Evolutionary conservation across 2,113 vertebrate genomes (phyloP).

Genomic region (Pseudorectes ferrugineus): DNA sequence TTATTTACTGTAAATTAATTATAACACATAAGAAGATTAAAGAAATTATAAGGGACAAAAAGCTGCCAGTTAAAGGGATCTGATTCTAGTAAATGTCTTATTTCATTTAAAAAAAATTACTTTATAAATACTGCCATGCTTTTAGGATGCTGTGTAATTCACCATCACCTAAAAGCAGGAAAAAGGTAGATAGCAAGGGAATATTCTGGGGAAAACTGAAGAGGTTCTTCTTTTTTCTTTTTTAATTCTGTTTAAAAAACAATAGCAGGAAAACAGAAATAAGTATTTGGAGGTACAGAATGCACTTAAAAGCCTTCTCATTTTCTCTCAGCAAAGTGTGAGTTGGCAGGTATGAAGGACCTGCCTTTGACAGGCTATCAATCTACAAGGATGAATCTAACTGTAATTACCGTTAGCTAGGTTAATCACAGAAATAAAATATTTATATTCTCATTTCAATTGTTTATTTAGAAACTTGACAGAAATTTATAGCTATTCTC

Average conservation of each 20-base stretch:
- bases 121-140: background rate
- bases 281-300: background rate
- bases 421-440: background rate
- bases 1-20: background rate
- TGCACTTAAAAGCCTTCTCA: background rate
- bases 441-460: background rate
- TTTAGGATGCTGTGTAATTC: background rate
- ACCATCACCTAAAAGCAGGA: background rate
- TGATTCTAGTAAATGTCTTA: background rate
- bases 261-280: background rate
- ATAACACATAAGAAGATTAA: background rate
- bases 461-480: background rate
- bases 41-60: background rate
- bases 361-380: background rate
- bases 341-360: background rate
- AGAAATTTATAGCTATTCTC: background rate
- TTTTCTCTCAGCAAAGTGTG: background rate
- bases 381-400: background rate
- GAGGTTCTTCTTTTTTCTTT: background rate
- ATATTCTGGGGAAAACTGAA: background rate
- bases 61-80: background rate
- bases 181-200: background rate
- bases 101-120: background rate
- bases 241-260: background rate
- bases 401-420: background rate